phyloP scores from a whole-genome alignment of 2,113 vertebrate species.

The Semicossyphus pulcher region DNA sequence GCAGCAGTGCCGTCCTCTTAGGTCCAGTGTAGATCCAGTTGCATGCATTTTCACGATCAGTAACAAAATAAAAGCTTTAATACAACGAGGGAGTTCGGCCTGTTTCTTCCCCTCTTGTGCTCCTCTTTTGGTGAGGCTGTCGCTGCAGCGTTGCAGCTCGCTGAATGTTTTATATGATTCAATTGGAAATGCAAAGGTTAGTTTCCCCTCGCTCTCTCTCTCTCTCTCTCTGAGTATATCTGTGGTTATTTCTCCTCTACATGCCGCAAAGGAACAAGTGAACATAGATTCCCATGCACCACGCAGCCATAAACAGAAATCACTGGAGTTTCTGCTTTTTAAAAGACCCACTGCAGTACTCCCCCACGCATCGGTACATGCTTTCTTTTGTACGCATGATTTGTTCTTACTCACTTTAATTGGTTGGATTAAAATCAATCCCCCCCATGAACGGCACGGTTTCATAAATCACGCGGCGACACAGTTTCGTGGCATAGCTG shows the following conservation, averaged over 20 bases:
- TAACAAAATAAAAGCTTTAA: slow-evolving; percentile 32
- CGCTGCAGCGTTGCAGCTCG: slow-evolving; percentile 34
- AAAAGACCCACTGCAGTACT: slow-evolving; percentile 39
- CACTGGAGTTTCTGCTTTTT: slow-evolving; percentile 9
- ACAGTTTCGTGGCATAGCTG: slow-evolving; percentile 73
- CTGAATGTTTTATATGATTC: slow-evolving; percentile 52
- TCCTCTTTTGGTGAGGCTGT: slow-evolving; percentile 2
- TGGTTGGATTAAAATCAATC: slow-evolving; percentile 83
- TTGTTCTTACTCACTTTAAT: slow-evolving; percentile 84
- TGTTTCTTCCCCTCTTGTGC: slow-evolving; percentile 10
- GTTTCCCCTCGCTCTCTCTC: slow-evolving; percentile 8
- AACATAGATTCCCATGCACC: slow-evolving; percentile 14
- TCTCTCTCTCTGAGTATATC: neutral
- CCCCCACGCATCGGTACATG: slow-evolving; percentile 56
- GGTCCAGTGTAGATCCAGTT: slow-evolving; percentile 6
- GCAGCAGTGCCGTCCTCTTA: slow-evolving; percentile 7
- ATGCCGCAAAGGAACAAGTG: neutral
- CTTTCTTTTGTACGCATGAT: slow-evolving; percentile 76
- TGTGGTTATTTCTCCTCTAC: slow-evolving; percentile 2
- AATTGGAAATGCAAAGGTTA: slow-evolving; percentile 46
- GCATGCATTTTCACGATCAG: slow-evolving; percentile 12
- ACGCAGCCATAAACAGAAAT: slow-evolving; percentile 34
- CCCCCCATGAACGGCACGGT: slow-evolving; percentile 53
- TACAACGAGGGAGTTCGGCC: neutral
- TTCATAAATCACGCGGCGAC: slow-evolving; percentile 80